Evolutionary conservation across 2,113 vertebrate genomes (phyloP).

Genomic region (Peromyscus maniculatus): DNA sequence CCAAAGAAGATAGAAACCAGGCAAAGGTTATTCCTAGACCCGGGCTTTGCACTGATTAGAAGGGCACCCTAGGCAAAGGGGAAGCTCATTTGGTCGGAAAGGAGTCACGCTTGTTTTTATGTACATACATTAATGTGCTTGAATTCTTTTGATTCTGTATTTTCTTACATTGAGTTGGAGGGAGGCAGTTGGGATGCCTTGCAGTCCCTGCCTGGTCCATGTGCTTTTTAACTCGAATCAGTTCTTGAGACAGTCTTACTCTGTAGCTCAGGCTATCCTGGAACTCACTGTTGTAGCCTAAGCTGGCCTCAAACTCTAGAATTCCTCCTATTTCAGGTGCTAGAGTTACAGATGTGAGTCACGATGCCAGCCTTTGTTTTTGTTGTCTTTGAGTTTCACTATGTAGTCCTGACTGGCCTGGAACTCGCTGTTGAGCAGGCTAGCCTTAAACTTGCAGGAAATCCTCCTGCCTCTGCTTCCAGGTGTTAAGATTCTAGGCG

Average conservation of each 20-base stretch:
- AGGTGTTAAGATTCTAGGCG: neutral
- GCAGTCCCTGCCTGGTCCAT: neutral
- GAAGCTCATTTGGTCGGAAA: conserved; percentile 1
- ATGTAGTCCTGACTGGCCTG: neutral
- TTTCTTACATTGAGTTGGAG: neutral
- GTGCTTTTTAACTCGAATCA: neutral
- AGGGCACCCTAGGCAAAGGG: conserved; percentile 64
- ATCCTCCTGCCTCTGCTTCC: neutral
- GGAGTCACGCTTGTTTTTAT: conserved; percentile 60
- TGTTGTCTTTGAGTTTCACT: neutral
- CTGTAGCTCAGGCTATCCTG: neutral
- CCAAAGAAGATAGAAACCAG: conserved; percentile 48
- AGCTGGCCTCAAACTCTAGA: neutral
- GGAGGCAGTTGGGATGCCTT: neutral
- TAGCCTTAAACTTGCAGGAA: neutral
- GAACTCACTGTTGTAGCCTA: neutral
- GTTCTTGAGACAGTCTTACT: neutral
- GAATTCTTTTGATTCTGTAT: neutral
- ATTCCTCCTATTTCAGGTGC: neutral
- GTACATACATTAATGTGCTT: conserved; percentile 2
- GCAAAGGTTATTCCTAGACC: conserved; percentile 68
- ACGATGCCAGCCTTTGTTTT: neutral
- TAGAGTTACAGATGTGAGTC: neutral
- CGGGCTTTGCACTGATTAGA: conserved; percentile 60
- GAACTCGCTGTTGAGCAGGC: neutral